Evolutionary conservation across 1,140 invertebrate genomes (phyloP).

Genomic region (Panagrolaimus sp.): DNA sequence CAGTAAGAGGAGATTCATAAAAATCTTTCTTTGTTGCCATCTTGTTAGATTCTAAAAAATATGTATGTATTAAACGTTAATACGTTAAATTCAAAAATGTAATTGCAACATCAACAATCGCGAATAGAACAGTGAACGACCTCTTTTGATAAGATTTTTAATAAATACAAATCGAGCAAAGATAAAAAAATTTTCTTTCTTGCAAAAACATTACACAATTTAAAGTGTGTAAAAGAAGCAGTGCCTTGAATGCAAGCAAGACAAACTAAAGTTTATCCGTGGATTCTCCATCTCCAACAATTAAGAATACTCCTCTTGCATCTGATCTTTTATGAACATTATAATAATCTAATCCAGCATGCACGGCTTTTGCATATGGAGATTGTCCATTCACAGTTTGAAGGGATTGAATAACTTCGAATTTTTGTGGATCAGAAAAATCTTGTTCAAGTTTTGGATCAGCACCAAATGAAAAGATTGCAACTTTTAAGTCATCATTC

Average conservation of each 20-base stretch:
- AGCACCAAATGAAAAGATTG: conserved; percentile 38
- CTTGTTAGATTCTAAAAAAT: too few species aligned
- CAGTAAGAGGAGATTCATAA: conserved; percentile 16
- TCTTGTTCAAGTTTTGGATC: conserved; percentile 34
- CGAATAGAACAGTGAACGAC: too few species aligned
- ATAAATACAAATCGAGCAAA: too few species aligned
- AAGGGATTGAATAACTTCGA: conserved; percentile 37
- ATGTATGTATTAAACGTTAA: too few species aligned
- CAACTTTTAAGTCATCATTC: conserved; percentile 32
- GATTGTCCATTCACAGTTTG: conserved; percentile 26
- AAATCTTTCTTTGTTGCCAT: conserved; percentile 12
- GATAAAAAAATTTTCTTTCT: too few species aligned
- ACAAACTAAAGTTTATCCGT: conserved; percentile 25
- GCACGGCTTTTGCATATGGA: conserved; percentile 42
- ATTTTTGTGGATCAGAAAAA: conserved; percentile 39
- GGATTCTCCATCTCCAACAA: conserved; percentile 44
- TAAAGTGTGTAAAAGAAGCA: too few species aligned
- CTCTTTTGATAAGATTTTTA: too few species aligned
- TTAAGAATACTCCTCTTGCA: conserved; percentile 37
- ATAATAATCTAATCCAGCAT: conserved; percentile 41
- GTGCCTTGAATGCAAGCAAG: too few species aligned
- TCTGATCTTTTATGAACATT: conserved; percentile 30
- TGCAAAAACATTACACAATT: too few species aligned
- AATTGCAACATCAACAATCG: too few species aligned
- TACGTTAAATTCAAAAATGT: too few species aligned